Evolutionary conservation across 2,113 vertebrate species (phyloP), one percentile per base, ranked within the genome.

Genomic region (Mormoops blainvillei): DNA sequence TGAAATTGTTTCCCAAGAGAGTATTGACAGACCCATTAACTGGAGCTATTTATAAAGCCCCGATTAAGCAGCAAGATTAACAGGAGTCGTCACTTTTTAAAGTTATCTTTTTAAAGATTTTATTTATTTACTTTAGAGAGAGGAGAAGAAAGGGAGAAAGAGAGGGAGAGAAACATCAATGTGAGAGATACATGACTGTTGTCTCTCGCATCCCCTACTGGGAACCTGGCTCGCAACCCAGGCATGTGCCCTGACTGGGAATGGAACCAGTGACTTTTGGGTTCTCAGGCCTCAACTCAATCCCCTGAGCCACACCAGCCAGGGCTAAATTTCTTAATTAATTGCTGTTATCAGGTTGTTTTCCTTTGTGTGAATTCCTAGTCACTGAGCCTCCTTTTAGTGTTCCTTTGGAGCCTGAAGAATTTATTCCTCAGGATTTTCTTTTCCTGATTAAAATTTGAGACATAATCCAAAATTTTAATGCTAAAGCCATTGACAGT

Each of bases 11-110:
- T 91, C 93, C 63, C 20, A 76, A 90, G 70, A 92, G 71, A 86
- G 86, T 77, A 89, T 18, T 85, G 87, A 93, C 56, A 97, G 58
- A 43, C 68, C 58, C 74, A 93, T 94, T 96, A 94, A 91, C 56
- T 88, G 52, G 65, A 96, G 41, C 67, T 96, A 68, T 91, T 94
- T 92, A 89, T 86, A 94, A 93, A 87, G 41, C 43, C 63, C 87
- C 94, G 97, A 95, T 97, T 96, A 97, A 93, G 67, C 68, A 91
- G 74, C 43, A 95, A 94, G 87, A 93, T 82, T 95, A 86, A 83
- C 36, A 87, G 70, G 56, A 93, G 78, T 65, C 67, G 84, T 91
- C 63, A 91, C 38, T 93, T 87, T 91, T 97, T 96, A 33, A 95
- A 67, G 82, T 84, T 88, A 85, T 89, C 96, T 52, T 52, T 61